Base-by-base conservation (phyloP, 2,797 vertebrate species). In the Thamnophis elegans region DNA sequence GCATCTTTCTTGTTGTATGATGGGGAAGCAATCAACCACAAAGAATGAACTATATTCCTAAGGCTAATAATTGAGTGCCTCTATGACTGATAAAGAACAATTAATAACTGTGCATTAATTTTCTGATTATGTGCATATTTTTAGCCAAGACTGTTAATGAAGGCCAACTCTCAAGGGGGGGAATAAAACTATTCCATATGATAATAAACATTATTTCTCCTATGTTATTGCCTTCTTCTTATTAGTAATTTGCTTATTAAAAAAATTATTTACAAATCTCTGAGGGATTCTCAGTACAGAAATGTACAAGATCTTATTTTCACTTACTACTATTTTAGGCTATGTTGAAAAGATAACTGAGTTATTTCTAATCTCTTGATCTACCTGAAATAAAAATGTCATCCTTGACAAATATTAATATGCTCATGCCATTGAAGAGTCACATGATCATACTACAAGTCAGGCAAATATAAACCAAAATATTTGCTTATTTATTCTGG, bases 51-150 rank as follows among this genome's bases (percentile, higher is more conserved):
- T 65, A 54, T 1, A 28, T 92, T 94, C 92, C 86, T 93, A 90
- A 93, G 58, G 94, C 86, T 73, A 68, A 62, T 94, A 96, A 96
- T 95, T 95, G 94, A 96, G 96, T 92, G 94, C 4, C 1, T 95
- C 94, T 95, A 97, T 91, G 89, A 90, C 95, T 95, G 90, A 7
- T 53, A 95, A 95, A 88, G 55, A 95, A 94, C 58, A 47, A 94
- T 96, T 96, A 97, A 96, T 94, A 93, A 95, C 94, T 94, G 90
- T 90, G 82, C 93, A 89, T 95, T 88, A 95, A 96, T 96, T 96
- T 91, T 93, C 96, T 95, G 97, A 96, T 96, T 90, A 93, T 51
- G 91, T 58, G 78, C 86, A 96, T 95, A 88, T 94, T 92, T 95
- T 96, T 95, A 94, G 93, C 93, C 95, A 95, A 95, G 87, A 26